Base-by-base conservation (phyloP, 2,113 vertebrate species). In the Columba livia region DNA sequence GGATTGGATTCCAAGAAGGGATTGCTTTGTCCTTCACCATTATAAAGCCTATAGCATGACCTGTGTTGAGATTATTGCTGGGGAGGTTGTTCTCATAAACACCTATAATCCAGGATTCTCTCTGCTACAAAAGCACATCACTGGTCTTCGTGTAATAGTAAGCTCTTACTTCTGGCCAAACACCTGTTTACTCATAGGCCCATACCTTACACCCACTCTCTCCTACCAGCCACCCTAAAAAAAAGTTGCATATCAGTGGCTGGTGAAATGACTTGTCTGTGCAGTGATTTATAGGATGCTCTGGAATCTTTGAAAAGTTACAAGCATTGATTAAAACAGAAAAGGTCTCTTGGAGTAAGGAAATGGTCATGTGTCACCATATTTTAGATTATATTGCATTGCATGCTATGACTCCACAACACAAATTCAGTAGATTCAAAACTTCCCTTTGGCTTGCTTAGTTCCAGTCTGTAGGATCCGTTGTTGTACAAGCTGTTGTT, bases 291-390 rank as follows among this genome's bases (percentile, higher is more conserved):
- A 3, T 58, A 58, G 65, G 36, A 15, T 62, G 14, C 25, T 70
- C 29, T 79, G 40, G 34, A 38, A 29, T 61, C 20, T 56, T 51
- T 73, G n/a, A 29, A n/a, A 82, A 79, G 11, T 34, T 93, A n/a
- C 0, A 0, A 42, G 13, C 10, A 3, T 54, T n/a, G 23, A 26
- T 57, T 79, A 34, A 73, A 67, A 16, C 3, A 50, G 56, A 31
- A 50, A 71, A 47, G 13, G 29, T 51, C 31, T 60, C 44, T 38
- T 36, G 50, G 2, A 0, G 23, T 61, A 58, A 70, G 62, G 62
- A 92, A 79, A 24, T 6, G 23, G 8, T 4, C 2, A 0, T 7
- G 12, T 28, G 32, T 13, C 24, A 31, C 44, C 21, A 9, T 10
- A 12, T 65, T 89, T 57, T n/a, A 62, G 67, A 54, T 58, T 21